Evolutionary conservation across 2,113 vertebrate species (phyloP).

Genomic region (Cyprinus carpio): DNA sequence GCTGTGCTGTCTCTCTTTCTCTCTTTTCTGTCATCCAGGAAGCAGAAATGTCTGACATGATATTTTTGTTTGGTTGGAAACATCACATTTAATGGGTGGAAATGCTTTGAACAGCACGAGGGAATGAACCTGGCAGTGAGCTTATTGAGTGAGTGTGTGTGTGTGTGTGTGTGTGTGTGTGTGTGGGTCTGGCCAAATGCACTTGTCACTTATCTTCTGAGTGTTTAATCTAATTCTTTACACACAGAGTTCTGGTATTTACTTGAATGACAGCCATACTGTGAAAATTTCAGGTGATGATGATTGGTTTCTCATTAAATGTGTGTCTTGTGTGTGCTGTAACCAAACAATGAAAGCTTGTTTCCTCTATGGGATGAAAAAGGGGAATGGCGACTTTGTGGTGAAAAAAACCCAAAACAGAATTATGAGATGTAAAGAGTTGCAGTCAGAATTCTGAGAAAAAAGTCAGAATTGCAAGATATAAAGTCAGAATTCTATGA

Average conservation of each 20-base stretch:
- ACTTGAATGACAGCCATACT: too few species aligned
- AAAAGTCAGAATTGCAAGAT: too few species aligned
- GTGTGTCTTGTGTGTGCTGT: too few species aligned
- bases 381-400: not conserved
- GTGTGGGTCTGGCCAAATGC: not conserved
- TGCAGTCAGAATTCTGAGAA: too few species aligned
- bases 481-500: too few species aligned
- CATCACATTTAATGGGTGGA: not conserved
- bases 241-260: not conserved
- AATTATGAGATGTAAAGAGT: too few species aligned
- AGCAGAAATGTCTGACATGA: not conserved
- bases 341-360: too few species aligned
- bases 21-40: not conserved
- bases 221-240: not conserved
- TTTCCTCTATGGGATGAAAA: not conserved
- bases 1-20: constrained; percentile 3
- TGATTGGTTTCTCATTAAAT: too few species aligned
- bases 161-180: constrained; percentile 2
- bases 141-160: not conserved
- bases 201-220: not conserved
- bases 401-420: too few species aligned
- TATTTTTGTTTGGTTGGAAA: constrained; percentile 21
- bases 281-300: too few species aligned
- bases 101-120: not conserved
- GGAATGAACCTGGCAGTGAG: not conserved